These are phyloP conservation scores for Volucella zonaria DNA, from an alignment of 2,888 invertebrate genomes.

Conservation along the genomic window DNA sequence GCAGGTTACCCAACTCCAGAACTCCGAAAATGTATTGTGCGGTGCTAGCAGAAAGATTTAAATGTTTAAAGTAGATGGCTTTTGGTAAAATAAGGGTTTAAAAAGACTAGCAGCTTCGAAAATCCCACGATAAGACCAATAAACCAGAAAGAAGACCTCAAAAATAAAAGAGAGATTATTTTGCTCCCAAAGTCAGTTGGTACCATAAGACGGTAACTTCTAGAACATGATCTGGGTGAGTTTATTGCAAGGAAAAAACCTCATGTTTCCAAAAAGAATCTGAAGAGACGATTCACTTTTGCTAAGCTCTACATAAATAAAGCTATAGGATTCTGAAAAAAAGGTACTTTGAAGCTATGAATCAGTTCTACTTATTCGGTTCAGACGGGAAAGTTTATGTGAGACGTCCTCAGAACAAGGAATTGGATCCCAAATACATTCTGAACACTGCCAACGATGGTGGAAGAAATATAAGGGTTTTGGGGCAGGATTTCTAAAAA, in stretches of 20 bases:
- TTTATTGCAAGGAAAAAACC: constrained; percentile 12
- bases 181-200: background rate
- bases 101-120: background rate
- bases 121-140: background rate
- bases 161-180: background rate
- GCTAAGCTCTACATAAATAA: too few relatives aligned
- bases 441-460: background rate
- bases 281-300: background rate
- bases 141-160: background rate
- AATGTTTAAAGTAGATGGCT: background rate
- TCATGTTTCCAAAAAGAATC: constrained; percentile 6
- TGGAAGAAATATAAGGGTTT: too few relatives aligned
- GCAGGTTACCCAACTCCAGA: background rate
- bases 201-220: background rate
- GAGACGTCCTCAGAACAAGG: background rate
- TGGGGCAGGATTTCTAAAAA: background rate
- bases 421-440: constrained; percentile 1
- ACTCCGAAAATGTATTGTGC: background rate
- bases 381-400: constrained; percentile 1
- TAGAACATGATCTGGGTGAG: constrained; percentile 7
- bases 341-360: background rate
- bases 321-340: too few relatives aligned
- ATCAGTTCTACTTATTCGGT: background rate
- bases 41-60: background rate
- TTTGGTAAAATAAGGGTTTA: constrained; percentile 1